Conservation (phyloP, 2,888 invertebrate genomes). For the Venusia cambrica region DNA sequence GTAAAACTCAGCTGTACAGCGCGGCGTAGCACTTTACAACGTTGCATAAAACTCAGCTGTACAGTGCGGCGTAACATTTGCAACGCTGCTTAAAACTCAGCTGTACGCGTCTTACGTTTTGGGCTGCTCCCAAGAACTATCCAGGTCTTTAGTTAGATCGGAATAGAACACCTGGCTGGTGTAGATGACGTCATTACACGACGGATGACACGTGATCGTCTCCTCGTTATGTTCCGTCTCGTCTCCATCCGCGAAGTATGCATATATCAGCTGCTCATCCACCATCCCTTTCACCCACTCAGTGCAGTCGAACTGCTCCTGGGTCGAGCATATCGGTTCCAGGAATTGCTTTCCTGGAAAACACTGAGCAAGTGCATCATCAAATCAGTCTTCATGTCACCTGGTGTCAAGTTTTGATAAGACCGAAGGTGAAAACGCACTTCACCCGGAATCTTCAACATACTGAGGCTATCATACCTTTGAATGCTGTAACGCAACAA, state of each 20-base stretch:
- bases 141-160: conserved; percentile 49
- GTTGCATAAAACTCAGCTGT: conserved; percentile 17
- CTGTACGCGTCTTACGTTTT: no score
- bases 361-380: no score
- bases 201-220: conserved; percentile 60
- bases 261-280: conserved; percentile 59
- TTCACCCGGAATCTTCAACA: no score
- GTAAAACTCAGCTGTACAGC: no score
- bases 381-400: no score
- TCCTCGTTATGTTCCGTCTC: conserved; percentile 44
- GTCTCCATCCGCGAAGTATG: conserved; percentile 64
- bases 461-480: no score
- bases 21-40: conserved; percentile 2
- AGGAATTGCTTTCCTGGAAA: conserved; percentile 50
- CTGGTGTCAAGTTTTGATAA: no score
- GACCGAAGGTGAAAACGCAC: no score
- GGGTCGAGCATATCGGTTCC: conserved; percentile 61
- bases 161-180: conserved; percentile 71
- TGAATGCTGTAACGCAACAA: no score
- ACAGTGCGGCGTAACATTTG: neutral
- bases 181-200: conserved; percentile 69
- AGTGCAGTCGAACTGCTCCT: conserved; percentile 55
- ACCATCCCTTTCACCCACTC: conserved; percentile 55
- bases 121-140: conserved; percentile 41
- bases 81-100: no score